A percentile compares a stretch with the other conserved stretches of the same genome.
Evolutionary conservation across 2,888 invertebrate genomes (phyloP).

Genomic region (Dasypogon diadema): DNA sequence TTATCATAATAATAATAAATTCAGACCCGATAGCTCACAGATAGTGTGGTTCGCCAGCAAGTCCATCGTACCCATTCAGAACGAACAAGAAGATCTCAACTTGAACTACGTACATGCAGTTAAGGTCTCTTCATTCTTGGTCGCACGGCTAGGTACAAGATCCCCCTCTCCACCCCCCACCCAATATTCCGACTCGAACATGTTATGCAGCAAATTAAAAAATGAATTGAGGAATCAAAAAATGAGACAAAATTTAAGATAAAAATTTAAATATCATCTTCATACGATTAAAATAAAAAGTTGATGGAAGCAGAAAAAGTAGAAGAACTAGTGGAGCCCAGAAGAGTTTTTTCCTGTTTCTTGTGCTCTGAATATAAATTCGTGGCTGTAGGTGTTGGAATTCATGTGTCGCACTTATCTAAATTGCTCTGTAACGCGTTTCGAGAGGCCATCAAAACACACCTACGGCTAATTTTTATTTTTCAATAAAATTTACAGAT

Average conservation of each 20-base stretch:
- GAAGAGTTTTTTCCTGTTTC: conserved; percentile 11
- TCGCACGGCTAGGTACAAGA: neutral
- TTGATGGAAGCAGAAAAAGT: conserved; percentile 17
- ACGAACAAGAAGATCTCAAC: neutral
- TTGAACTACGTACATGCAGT: neutral
- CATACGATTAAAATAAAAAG: conserved; percentile 50
- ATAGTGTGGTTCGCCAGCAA: conserved; percentile 41
- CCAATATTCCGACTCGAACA: conserved; percentile 2
- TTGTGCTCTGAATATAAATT: conserved; percentile 50
- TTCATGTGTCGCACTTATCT: conserved; percentile 57
- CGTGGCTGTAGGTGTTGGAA: conserved; percentile 56
- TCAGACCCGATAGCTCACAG: conserved; percentile 51
- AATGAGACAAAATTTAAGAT: conserved; percentile 56
- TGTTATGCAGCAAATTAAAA: conserved; percentile 44
- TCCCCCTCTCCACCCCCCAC: no score
- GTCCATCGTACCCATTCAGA: conserved; percentile 16
- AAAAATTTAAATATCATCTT: conserved; percentile 56
- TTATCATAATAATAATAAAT: conserved; percentile 57
- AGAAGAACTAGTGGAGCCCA: neutral
- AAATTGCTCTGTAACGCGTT: conserved; percentile 57
- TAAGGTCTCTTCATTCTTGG: neutral
- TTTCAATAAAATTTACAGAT: conserved; percentile 55
- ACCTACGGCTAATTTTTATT: conserved; percentile 56
- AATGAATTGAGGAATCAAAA: conserved; percentile 51
- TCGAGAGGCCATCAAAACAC: conserved; percentile 53